Evolutionary conservation across 2,888 invertebrate species (phyloP).

Genomic region (Oscheius sp.): DNA sequence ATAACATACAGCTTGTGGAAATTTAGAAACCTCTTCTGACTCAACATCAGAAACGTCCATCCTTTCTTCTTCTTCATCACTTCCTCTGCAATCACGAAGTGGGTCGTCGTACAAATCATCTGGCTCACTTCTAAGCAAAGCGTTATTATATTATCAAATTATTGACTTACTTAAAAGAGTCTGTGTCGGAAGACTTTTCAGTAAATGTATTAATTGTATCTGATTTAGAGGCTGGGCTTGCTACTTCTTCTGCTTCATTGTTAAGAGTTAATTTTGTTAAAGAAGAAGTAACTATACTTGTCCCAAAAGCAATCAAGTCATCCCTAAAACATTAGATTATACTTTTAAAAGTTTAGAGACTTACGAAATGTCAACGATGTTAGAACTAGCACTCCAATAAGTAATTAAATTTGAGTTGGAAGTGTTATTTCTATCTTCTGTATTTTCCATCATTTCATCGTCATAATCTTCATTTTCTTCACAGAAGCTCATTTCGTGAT

Average conservation of each 20-base stretch:
- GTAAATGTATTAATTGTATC: not conserved
- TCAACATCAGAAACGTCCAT: not conserved
- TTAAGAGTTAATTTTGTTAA: slow-evolving; percentile 25
- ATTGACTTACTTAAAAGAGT: not conserved
- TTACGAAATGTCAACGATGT: slow-evolving; percentile 3
- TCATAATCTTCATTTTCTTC: slow-evolving; percentile 17
- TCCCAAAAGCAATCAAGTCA: slow-evolving; percentile 46
- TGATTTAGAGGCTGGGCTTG: not conserved
- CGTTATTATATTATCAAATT: no score
- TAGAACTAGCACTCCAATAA: slow-evolving; percentile 7
- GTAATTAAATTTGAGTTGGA: not conserved
- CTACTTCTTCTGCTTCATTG: not conserved
- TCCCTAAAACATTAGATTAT: slow-evolving; percentile 7
- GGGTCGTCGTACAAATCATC: slow-evolving; percentile 12
- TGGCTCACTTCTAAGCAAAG: slow-evolving; percentile 3
- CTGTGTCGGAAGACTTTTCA: not conserved
- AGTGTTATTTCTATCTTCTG: not conserved
- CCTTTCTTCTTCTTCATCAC: slow-evolving; percentile 39
- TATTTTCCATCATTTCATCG: slow-evolving; percentile 28
- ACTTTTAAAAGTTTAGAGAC: not conserved
- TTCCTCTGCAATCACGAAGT: slow-evolving; percentile 28
- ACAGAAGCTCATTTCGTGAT: slow-evolving; percentile 31
- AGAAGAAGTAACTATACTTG: slow-evolving; percentile 18
- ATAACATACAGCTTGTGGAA: not conserved
- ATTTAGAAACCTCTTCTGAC: not conserved